Percentiles rank a stretch among this genome's conserved stretches.
phyloP scores from a whole-genome alignment of 1,140 invertebrate genomes.

The Scaptomyza montana region DNA sequence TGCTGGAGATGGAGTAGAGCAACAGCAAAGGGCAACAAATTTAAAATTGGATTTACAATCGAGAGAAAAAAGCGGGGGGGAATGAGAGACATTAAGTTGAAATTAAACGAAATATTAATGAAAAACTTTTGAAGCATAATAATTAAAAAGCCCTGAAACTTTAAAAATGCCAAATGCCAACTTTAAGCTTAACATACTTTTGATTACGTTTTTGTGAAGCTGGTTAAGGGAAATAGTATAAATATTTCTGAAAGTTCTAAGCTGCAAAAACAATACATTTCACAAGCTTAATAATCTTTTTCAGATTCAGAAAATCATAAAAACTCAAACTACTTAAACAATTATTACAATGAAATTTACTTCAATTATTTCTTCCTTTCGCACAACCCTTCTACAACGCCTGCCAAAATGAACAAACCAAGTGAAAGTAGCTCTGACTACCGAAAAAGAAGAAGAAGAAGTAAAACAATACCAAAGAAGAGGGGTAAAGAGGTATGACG shows the following conservation, averaged over 20 bases:
- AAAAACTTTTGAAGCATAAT: not conserved
- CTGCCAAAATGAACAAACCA: constrained; percentile 1
- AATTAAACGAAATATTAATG: not conserved
- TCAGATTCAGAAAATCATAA: no score
- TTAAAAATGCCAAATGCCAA: not conserved
- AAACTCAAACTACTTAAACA: no score
- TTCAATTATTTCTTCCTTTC: no score
- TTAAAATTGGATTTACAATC: not conserved
- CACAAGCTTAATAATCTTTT: no score
- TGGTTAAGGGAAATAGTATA: no score
- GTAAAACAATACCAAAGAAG: not conserved
- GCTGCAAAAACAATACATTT: no score
- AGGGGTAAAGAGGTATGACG: not conserved
- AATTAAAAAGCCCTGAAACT: not conserved
- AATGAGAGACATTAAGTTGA: not conserved
- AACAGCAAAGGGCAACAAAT: not conserved
- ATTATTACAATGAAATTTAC: no score
- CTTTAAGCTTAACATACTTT: not conserved
- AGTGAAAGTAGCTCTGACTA: not conserved
- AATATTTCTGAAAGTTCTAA: no score
- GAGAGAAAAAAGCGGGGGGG: not conserved
- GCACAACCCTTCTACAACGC: no score
- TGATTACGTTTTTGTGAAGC: not conserved
- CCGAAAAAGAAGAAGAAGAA: not conserved
- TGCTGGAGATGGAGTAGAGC: no score